Percentiles rank a stretch among this genome's conserved stretches.
Conservation (phyloP, 2,113 vertebrate species). For the Aleadryas rufinucha region DNA sequence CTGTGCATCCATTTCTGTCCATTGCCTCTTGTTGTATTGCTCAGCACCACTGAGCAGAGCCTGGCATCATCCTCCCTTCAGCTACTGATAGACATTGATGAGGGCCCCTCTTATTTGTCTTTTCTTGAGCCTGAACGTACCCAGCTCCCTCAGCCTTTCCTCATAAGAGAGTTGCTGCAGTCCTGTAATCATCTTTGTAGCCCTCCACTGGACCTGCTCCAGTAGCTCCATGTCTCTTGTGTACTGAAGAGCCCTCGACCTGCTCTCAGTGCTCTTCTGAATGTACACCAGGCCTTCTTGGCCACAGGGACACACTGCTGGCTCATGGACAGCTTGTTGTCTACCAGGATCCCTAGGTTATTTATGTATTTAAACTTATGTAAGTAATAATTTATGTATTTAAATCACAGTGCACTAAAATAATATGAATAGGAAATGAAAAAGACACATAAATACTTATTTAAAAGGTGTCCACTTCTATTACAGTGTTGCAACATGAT, state of each 20-base stretch:
- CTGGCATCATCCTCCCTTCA: not conserved
- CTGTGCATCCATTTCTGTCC: not conserved
- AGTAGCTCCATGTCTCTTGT: not conserved
- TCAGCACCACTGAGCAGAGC: not conserved
- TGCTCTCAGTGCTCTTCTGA: not conserved
- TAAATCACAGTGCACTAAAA: not conserved
- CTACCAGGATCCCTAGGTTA: not conserved
- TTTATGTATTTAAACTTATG: not conserved
- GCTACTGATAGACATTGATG: not conserved
- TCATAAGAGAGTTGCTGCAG: not conserved
- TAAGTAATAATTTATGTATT: not conserved
- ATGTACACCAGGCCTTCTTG: not conserved
- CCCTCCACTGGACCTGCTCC: not conserved
- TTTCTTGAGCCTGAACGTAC: not conserved
- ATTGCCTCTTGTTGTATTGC: not conserved
- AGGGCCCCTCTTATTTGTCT: not conserved
- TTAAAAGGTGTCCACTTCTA: not conserved
- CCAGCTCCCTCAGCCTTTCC: not conserved
- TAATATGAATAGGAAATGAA: not conserved
- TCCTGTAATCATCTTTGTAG: fast-evolving
- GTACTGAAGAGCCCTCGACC: not conserved
- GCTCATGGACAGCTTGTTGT: not conserved
- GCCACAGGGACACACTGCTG: not conserved
- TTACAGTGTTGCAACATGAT: not conserved
- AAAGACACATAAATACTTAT: not conserved